Evolutionary conservation across 2,888 invertebrate species (phyloP), one percentile per base, ranked within the genome.

Genomic region (Gasteruption jaculator): DNA sequence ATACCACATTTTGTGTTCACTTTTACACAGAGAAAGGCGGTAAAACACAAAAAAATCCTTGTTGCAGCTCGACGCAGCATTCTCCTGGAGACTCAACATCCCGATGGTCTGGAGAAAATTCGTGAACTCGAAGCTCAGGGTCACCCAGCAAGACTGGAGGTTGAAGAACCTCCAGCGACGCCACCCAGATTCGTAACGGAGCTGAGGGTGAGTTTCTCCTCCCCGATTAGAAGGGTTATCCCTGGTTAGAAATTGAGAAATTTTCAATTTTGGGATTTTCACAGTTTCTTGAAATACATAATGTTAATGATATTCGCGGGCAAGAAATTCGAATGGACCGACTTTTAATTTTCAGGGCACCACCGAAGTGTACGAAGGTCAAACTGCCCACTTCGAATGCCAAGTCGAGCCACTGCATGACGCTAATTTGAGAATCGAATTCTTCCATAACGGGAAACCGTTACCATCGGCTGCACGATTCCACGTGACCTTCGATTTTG

Each of bases 401-500:
- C 89, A 91, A 76, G 86, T 92, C 8, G 89, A 90, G 64, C 91
- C 91, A 25, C 82, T 91, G 33, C 91, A 91, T 60, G 92, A 92
- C 72, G 86, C 91, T 1, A 91, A 90, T 63, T 74, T 93, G 43
- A 81, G 89, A 48, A 88, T 92, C 58, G 91, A 91, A 69, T 91
- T 91, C 73, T 92, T 86, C 66, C 92, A 92, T 62, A 91, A 94
- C 64, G 93, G 91, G 47, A 89, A 91, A 70, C 90, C 92, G 38
- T 74, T 94, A 63, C 87, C 86, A 65, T 91, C 91, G 50, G 94
- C 90, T 41, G 82, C 90, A 48, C 81, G 92, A 61, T 92, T 91
- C 83, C 92, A 92, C 73, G 90, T 91, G 62, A 91, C 91, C 56
- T 92, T 94, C 71, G 96, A 97, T 75, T 96, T 97, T 76, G 97